Conservation (phyloP, 2,888 invertebrate genomes). For the Phalera bucephala region DNA sequence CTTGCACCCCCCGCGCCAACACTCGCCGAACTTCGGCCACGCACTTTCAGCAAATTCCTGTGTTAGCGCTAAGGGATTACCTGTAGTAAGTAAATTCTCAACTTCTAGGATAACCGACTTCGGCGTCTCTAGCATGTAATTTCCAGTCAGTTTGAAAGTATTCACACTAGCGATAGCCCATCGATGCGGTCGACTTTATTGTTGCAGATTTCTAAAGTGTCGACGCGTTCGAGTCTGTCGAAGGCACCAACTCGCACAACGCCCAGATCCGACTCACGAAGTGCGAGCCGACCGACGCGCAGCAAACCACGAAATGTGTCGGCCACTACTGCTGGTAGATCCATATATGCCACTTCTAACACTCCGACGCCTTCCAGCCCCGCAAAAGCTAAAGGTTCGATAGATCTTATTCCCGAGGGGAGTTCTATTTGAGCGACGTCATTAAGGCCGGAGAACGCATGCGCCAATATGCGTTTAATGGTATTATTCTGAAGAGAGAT, state of each 20-base stretch:
- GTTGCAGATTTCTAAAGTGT: slow-evolving; percentile 89
- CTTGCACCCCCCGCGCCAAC: slow-evolving; percentile 60
- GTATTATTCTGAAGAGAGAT: slow-evolving; percentile 94
- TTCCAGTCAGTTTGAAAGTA: slow-evolving; percentile 89
- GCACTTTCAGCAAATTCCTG: slow-evolving; percentile 88
- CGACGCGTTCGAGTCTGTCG: slow-evolving; percentile 88
- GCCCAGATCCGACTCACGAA: slow-evolving; percentile 93
- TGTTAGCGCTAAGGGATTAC: slow-evolving; percentile 88
- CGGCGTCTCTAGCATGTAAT: slow-evolving; percentile 92
- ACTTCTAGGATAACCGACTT: slow-evolving; percentile 88
- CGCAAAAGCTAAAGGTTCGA: slow-evolving; percentile 91
- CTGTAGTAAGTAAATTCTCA: slow-evolving; percentile 87
- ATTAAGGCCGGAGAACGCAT: slow-evolving; percentile 92
- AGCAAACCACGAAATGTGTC: slow-evolving; percentile 90
- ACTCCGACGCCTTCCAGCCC: slow-evolving; percentile 92
- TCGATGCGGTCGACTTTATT: slow-evolving; percentile 93
- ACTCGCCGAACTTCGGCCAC: slow-evolving; percentile 88
- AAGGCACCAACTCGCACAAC: slow-evolving; percentile 89
- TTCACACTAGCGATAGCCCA: slow-evolving; percentile 88
- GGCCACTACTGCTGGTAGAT: slow-evolving; percentile 86
- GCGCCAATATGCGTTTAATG: slow-evolving; percentile 89
- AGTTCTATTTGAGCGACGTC: slow-evolving; percentile 92
- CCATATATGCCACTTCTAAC: slow-evolving; percentile 92
- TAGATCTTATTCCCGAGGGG: slow-evolving; percentile 88
- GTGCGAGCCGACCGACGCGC: slow-evolving; percentile 88